Percentiles rank a stretch among this genome's conserved stretches.
phyloP scores from a whole-genome alignment of 1,140 invertebrate species.

The Ceratina calcarata region DNA sequence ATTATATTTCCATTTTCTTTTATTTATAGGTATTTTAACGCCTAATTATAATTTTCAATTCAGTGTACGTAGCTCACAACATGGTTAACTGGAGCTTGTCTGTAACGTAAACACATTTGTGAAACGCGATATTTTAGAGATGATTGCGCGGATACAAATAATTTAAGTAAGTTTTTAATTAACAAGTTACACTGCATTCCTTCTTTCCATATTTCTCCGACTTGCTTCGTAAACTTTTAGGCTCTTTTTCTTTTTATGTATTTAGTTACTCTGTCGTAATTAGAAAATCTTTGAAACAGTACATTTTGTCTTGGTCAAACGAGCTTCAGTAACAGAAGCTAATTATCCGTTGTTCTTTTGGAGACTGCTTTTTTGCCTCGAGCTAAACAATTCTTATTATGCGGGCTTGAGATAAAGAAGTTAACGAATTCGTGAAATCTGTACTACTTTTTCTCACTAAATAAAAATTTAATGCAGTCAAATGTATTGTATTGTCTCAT shows the following conservation, averaged over 20 bases:
- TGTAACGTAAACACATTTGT: background rate
- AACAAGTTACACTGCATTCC: too few species aligned
- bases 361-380: background rate
- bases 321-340: background rate
- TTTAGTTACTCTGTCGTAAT: background rate
- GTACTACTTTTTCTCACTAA: background rate
- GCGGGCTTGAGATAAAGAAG: background rate
- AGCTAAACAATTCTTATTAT: slow-evolving; percentile 3
- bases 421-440: background rate
- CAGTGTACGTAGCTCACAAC: too few species aligned
- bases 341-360: slow-evolving; percentile 14
- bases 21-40: too few species aligned
- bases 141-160: too few species aligned
- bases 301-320: background rate
- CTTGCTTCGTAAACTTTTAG: background rate
- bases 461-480: too few species aligned
- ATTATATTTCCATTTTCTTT: too few species aligned
- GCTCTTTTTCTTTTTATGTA: background rate
- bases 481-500: background rate
- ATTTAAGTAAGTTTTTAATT: slow-evolving; percentile 19
- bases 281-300: background rate
- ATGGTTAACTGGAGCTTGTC: too few species aligned
- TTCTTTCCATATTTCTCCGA: background rate
- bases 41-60: background rate
- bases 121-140: background rate